A percentile compares a stretch with the other conserved stretches of the same genome.
Conservation (phyloP, 2,888 invertebrate species). For the Leptinotarsa juncta region DNA sequence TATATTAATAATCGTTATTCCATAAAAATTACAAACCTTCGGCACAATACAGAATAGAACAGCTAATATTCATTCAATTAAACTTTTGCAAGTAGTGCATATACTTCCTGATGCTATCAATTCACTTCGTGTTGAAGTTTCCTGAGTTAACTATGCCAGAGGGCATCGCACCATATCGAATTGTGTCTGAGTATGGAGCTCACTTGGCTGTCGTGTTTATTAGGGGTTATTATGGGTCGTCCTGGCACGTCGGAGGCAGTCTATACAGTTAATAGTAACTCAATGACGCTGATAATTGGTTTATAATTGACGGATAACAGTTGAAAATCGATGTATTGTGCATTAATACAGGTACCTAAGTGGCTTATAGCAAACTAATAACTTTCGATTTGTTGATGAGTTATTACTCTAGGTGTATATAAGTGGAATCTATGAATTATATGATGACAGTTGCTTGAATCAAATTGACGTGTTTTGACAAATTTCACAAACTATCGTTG, state of each 20-base stretch:
- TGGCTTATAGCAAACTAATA: neutral
- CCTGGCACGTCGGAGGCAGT: neutral
- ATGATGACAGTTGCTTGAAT: neutral
- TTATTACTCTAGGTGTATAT: neutral
- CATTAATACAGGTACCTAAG: neutral
- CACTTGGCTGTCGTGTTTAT: conserved; percentile 20
- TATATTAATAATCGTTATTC: too few relatives aligned
- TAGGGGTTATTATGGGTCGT: conserved; percentile 6
- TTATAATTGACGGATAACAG: conserved; percentile 17
- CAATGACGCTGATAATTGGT: conserved; percentile 25
- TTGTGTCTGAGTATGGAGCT: conserved; percentile 17
- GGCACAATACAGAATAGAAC: neutral
- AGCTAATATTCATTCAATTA: neutral
- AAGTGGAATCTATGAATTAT: too few relatives aligned
- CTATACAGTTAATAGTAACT: conserved; percentile 12
- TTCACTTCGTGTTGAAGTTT: conserved; percentile 30
- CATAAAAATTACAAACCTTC: neutral
- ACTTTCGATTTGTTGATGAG: conserved; percentile 10
- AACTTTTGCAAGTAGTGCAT: neutral
- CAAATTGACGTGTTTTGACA: neutral
- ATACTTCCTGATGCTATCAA: conserved; percentile 14
- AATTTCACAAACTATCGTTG: too few relatives aligned
- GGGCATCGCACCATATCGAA: conserved; percentile 26
- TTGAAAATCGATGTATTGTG: conserved; percentile 16
- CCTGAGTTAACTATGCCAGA: conserved; percentile 30